A percentile compares a stretch with the other conserved stretches of the same genome.
Conservation (phyloP, 1,140 invertebrate genomes). For the Thalassaphorura encarpata region DNA sequence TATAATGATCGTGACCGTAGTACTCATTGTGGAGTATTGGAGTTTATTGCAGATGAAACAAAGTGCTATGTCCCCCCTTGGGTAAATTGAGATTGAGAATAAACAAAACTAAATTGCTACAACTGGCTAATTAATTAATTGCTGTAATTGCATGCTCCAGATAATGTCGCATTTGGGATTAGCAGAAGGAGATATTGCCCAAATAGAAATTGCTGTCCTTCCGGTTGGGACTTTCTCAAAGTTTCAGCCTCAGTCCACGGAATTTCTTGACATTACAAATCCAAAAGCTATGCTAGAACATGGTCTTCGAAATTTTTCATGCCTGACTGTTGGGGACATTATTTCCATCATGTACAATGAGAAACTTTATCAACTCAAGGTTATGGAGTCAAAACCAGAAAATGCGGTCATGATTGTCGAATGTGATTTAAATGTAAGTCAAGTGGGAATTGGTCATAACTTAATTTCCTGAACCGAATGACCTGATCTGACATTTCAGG, state of each 20-base stretch:
- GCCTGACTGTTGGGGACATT: slow-evolving; percentile 89
- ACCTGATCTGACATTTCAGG: slow-evolving; percentile 36
- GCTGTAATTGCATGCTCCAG: slow-evolving; percentile 17
- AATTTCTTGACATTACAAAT: slow-evolving; percentile 97
- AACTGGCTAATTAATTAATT: not conserved
- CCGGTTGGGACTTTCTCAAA: slow-evolving; percentile 94
- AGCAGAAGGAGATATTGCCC: slow-evolving; percentile 78
- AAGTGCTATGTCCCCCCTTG: slow-evolving; percentile 96
- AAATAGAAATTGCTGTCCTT: slow-evolving; percentile 86
- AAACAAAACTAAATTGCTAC: not conserved
- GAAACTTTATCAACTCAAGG: slow-evolving; percentile 87
- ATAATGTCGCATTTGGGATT: slow-evolving; percentile 97
- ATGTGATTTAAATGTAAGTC: slow-evolving; percentile 99
- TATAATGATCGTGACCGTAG: slow-evolving; percentile 67
- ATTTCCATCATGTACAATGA: slow-evolving; percentile 97
- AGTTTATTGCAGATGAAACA: slow-evolving; percentile 98
- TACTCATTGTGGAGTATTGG: slow-evolving; percentile 95
- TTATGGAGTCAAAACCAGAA: slow-evolving; percentile 88
- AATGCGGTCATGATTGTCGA: slow-evolving; percentile 98
- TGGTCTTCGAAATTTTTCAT: slow-evolving; percentile 92
- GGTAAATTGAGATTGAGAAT: slow-evolving; percentile 7
- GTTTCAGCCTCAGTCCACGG: slow-evolving; percentile 86
- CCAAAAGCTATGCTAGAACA: slow-evolving; percentile 85
- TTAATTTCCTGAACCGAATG: not conserved
- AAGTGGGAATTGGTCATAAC: not conserved